Base-by-base conservation (phyloP, 2,888 invertebrate species). In the Cosmorhoe ocellata region DNA sequence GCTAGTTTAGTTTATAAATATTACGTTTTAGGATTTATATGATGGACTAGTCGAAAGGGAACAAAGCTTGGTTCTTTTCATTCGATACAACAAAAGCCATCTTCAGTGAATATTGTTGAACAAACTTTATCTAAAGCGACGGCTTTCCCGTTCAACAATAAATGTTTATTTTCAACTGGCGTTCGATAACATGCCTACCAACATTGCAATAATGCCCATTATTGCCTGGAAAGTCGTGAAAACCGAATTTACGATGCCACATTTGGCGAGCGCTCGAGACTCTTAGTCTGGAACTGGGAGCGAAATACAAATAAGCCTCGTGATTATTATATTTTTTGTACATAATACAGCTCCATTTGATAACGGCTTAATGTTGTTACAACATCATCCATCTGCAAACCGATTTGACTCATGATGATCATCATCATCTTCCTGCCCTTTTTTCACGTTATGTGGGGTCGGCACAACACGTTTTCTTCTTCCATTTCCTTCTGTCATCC, bases 231-330 rank as follows among this genome's bases (percentile, higher is more conserved):
- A 11, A 32, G 30, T 42, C 41, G 40, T 41, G 50, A 53, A 46
- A 41, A 32, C 26, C 3, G 43, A 43, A 39, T 58, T 56, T 56
- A 61, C 54, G 44, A 32, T 24, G 31, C 14, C 51, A 14, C 45
- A 54, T 58, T 61, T 61, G 58, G 60, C 60, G 56, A 45, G 36
- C 34, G 13, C 4, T 7, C 42, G 44, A 54, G 56, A 60, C 58
- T 43, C 9, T 53, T 34, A 34, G 55, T 51, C 50, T 53, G 38
- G 31, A 30, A 34, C 12, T n/a, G 54, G 27, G 34, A 22, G 42
- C 31, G 48, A 31, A 36, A 48, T 43, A 47, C 40, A 40, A 57
- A 51, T 26, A 26, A 22, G 4, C 10, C 10, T 34, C 26, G 38
- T 14, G 10, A 42, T 33, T 42, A 32, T 42, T 41, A 18, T 3